Evolutionary conservation across 2,113 vertebrate genomes (phyloP).

Genomic region (Numenius arquata): DNA sequence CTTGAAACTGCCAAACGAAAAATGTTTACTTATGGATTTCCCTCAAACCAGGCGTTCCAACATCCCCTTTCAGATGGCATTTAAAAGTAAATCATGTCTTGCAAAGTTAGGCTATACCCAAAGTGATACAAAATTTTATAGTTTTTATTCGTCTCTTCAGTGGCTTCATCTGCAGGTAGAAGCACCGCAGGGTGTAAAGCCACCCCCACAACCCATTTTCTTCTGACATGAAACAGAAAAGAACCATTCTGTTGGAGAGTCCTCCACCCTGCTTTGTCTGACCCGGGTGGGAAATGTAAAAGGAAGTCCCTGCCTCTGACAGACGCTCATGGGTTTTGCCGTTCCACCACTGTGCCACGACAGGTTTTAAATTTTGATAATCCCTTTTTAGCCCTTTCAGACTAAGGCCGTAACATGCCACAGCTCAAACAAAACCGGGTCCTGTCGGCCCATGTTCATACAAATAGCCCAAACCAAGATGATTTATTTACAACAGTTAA

Average conservation of each 20-base stretch:
- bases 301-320: not conserved
- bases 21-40: not conserved
- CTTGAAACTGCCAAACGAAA: not conserved
- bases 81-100: not conserved
- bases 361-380: slow-evolving; percentile 62
- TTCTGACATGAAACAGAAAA: not conserved
- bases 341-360: not conserved
- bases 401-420: slow-evolving; percentile 20
- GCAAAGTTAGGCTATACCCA: too few relatives aligned
- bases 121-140: not conserved
- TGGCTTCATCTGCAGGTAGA: not conserved
- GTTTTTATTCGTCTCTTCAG: not conserved
- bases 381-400: slow-evolving; percentile 48
- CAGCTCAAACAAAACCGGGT: slow-evolving; percentile 46
- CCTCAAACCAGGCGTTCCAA: not conserved
- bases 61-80: not conserved
- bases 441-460: slow-evolving; percentile 67
- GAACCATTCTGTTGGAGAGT: not conserved
- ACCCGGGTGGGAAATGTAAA: not conserved
- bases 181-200: not conserved
- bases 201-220: not conserved
- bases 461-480: slow-evolving; percentile 70
- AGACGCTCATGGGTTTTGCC: slow-evolving; percentile 1
- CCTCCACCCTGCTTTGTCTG: not conserved
- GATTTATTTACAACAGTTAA: slow-evolving; percentile 84